Conservation (phyloP, 1,140 invertebrate genomes). For the Drosophila fuyamai region DNA sequence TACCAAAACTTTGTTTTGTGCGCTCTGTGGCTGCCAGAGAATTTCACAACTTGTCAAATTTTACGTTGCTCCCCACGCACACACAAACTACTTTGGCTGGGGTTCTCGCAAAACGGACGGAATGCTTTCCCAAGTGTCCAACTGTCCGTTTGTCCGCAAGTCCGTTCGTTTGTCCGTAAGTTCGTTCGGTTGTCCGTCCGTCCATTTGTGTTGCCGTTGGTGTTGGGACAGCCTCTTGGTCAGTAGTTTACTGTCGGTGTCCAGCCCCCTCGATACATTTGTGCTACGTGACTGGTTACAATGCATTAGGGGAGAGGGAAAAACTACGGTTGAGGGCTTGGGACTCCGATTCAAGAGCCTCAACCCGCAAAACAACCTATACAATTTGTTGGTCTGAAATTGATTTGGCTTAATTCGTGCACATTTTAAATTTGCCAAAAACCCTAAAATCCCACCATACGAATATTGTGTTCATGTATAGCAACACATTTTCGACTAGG, state of each 20-base stretch:
- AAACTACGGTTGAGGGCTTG: slow-evolving; percentile 26
- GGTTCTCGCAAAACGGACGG: slow-evolving; percentile 15
- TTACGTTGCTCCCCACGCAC: slow-evolving; percentile 50
- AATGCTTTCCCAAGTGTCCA: slow-evolving; percentile 41
- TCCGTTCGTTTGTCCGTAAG: slow-evolving; percentile 17
- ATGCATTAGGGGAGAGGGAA: slow-evolving; percentile 18
- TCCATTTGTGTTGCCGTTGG: slow-evolving; percentile 22
- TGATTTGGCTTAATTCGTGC: slow-evolving; percentile 78
- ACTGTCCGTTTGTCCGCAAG: slow-evolving; percentile 23
- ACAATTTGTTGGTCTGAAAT: slow-evolving; percentile 70
- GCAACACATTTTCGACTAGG: slow-evolving; percentile 21
- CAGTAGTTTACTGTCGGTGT: slow-evolving; percentile 70
- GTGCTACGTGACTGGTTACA: slow-evolving; percentile 78
- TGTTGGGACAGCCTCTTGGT: slow-evolving; percentile 52
- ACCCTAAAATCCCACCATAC: not conserved
- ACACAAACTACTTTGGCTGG: slow-evolving; percentile 12
- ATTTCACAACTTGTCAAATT: slow-evolving; percentile 82
- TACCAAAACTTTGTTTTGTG: slow-evolving; percentile 71
- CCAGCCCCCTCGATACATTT: slow-evolving; percentile 78
- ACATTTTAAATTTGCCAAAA: slow-evolving; percentile 72
- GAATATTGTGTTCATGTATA: slow-evolving; percentile 32
- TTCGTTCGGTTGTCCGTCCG: slow-evolving; percentile 10
- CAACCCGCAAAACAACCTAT: slow-evolving; percentile 51
- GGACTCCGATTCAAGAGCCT: slow-evolving; percentile 40
- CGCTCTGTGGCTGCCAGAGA: slow-evolving; percentile 68